phyloP scores from a whole-genome alignment of 2,888 invertebrate genomes.

The Pseudoips prasinana region DNA sequence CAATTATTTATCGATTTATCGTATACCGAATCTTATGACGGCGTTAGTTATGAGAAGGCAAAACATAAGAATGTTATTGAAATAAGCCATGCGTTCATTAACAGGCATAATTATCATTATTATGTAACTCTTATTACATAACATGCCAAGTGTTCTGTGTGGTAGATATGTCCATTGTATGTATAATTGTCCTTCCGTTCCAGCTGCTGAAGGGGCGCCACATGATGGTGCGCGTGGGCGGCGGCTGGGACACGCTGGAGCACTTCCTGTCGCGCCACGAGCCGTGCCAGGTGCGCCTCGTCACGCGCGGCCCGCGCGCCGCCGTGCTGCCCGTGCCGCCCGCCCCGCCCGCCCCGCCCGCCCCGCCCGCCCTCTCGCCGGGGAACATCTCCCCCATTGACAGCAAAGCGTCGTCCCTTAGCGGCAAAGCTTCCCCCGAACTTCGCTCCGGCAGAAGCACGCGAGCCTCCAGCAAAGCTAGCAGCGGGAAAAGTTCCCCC shows the following conservation, averaged over 20 bases:
- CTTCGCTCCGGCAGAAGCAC: slow-evolving; percentile 36
- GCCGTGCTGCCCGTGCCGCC: slow-evolving; percentile 51
- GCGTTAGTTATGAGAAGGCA: too few species aligned
- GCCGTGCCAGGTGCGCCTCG: slow-evolving; percentile 89
- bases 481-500: slow-evolving; percentile 49
- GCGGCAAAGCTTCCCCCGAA: slow-evolving; percentile 52
- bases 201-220: slow-evolving; percentile 95
- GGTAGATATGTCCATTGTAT: not conserved
- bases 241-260: slow-evolving; percentile 96
- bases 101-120: too few species aligned
- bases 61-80: too few species aligned
- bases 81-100: too few species aligned
- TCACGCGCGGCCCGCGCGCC: slow-evolving; percentile 64
- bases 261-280: slow-evolving; percentile 95
- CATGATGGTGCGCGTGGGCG: slow-evolving; percentile 97
- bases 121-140: too few species aligned
- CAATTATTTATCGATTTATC: too few species aligned
- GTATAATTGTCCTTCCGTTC: too few species aligned
- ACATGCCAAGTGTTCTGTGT: too few species aligned
- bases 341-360: slow-evolving; percentile 13
- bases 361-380: slow-evolving; percentile 43
- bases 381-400: slow-evolving; percentile 52
- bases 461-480: slow-evolving; percentile 41
- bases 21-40: too few species aligned
- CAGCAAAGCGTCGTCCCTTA: slow-evolving; percentile 56